These are phyloP conservation scores for Oxyteleia sp. DNA, from an alignment of 2,888 invertebrate genomes.

Conservation along the genomic window DNA sequence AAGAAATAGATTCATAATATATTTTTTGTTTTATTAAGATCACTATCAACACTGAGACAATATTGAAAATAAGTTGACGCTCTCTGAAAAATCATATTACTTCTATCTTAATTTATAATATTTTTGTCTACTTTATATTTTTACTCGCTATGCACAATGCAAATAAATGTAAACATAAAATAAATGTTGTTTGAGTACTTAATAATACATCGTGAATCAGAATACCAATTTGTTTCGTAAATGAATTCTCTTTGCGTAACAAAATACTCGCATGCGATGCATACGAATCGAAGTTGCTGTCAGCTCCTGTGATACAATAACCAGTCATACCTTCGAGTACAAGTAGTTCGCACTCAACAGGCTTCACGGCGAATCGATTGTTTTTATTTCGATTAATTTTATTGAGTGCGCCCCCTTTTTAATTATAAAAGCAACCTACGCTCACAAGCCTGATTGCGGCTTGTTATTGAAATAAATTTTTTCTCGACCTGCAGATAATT, in stretches of 20 bases:
- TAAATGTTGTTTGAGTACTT: no score
- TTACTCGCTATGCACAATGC: no score
- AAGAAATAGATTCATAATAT: no score
- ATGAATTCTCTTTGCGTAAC: slow-evolving; percentile 27
- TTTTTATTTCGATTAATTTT: slow-evolving; percentile 24
- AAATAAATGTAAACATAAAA: no score
- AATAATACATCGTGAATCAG: not conserved
- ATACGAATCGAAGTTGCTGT: slow-evolving; percentile 31
- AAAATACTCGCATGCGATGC: slow-evolving; percentile 19
- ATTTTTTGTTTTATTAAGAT: no score
- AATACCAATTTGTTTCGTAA: slow-evolving; percentile 8
- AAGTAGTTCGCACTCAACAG: slow-evolving; percentile 42
- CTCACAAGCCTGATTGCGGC: slow-evolving; percentile 13
- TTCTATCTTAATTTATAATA: no score
- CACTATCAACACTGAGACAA: no score
- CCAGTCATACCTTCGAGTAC: slow-evolving; percentile 36
- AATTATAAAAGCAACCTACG: slow-evolving; percentile 15
- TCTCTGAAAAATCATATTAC: no score
- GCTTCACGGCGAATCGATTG: slow-evolving; percentile 5
- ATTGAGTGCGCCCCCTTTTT: slow-evolving; percentile 11
- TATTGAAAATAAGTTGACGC: no score
- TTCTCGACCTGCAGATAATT: not conserved
- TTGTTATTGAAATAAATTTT: slow-evolving; percentile 6
- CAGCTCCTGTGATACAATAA: slow-evolving; percentile 36
- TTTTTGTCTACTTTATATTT: no score